Conservation (phyloP, 2,113 vertebrate genomes). For the Ictalurus punctatus region DNA sequence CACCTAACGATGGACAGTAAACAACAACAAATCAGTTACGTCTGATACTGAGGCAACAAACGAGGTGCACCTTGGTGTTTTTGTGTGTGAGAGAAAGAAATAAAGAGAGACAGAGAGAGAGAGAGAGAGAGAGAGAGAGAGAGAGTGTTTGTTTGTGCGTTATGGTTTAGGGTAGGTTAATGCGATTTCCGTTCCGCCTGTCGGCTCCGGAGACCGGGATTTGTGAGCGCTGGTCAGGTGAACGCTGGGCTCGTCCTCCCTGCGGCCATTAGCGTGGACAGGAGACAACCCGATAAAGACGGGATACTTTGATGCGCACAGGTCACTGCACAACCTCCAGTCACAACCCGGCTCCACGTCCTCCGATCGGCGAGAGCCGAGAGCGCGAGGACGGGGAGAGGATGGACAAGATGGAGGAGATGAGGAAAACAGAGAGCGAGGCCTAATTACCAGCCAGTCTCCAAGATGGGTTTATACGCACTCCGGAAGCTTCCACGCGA, state of each 20-base stretch:
- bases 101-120: constrained; percentile 54
- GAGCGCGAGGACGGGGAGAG: background rate
- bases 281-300: constrained; percentile 76
- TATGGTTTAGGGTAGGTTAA: constrained; percentile 72
- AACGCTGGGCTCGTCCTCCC: constrained; percentile 71
- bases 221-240: constrained; percentile 76
- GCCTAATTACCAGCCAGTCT: constrained; percentile 70
- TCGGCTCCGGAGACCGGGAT: constrained; percentile 72
- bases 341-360: constrained; percentile 72
- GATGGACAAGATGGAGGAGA: constrained; percentile 37
- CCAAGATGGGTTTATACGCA: constrained; percentile 49
- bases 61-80: constrained; percentile 46
- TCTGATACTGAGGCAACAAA: constrained; percentile 65
- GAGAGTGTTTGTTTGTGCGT: constrained; percentile 57
- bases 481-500: constrained; percentile 46
- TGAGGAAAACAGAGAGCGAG: constrained; percentile 48
- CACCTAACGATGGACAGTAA: constrained; percentile 62
- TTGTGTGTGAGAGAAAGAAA: constrained; percentile 48
- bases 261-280: constrained; percentile 78
- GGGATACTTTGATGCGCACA: constrained; percentile 73
- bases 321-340: constrained; percentile 78
- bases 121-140: constrained; percentile 55
- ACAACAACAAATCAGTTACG: constrained; percentile 69
- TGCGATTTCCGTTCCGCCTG: constrained; percentile 78
- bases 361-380: constrained; percentile 60